phyloP scores from a whole-genome alignment of 1,140 invertebrate genomes.

The Rhagoletis pomonella region DNA sequence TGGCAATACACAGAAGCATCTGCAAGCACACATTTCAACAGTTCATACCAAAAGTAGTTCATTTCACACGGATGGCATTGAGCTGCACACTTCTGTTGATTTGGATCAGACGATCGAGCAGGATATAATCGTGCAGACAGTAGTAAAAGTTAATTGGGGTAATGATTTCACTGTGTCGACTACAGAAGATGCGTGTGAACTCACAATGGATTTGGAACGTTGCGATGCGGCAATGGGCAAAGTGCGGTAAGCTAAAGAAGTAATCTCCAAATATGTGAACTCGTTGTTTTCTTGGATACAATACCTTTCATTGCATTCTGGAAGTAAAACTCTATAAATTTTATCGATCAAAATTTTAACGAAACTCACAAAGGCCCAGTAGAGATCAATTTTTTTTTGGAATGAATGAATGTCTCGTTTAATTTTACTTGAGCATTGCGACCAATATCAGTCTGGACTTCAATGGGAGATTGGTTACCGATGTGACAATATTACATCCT shows the following conservation, averaged over 20 bases:
- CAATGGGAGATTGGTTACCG: no score
- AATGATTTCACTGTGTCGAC: background rate
- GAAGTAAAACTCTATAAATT: no score
- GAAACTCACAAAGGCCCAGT: no score
- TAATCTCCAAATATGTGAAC: background rate
- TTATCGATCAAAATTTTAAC: no score
- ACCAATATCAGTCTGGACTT: no score
- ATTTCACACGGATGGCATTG: slow-evolving; percentile 5
- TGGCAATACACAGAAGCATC: background rate
- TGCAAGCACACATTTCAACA: background rate
- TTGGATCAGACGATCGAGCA: background rate
- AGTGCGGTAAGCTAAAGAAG: slow-evolving; percentile 10
- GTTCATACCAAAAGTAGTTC: background rate
- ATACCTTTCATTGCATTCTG: no score
- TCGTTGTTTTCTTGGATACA: no score
- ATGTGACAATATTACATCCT: no score
- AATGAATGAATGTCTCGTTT: no score
- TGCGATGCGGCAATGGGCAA: background rate
- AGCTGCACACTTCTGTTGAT: background rate
- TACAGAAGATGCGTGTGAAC: slow-evolving; percentile 23
- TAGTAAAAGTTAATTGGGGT: slow-evolving; percentile 45
- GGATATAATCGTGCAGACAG: background rate
- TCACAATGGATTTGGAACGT: slow-evolving; percentile 12
- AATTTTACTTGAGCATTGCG: no score
- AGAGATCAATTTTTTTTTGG: no score